Evolutionary conservation across 2,888 invertebrate genomes (phyloP).

Genomic region (Gonocerus acuteangulatus): DNA sequence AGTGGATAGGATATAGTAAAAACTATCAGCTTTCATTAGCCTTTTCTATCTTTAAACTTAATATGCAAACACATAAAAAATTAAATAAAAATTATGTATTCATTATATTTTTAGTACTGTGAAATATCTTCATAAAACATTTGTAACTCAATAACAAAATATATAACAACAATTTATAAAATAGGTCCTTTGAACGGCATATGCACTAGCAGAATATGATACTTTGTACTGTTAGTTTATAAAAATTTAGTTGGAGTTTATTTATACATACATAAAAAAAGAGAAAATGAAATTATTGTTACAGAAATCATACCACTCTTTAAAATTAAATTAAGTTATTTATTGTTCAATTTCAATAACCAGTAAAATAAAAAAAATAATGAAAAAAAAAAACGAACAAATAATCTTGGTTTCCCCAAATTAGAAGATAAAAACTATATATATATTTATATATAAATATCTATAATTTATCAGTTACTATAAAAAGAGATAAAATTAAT

Average conservation of each 20-base stretch:
- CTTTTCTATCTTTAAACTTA: constrained; percentile 23
- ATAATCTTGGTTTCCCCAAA: too few species aligned
- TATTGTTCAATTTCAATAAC: too few species aligned
- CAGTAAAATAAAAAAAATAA: too few species aligned
- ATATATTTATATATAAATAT: too few species aligned
- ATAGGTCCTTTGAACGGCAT: constrained; percentile 25
- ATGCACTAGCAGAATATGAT: constrained; percentile 22
- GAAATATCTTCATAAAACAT: constrained; percentile 27
- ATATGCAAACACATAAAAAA: constrained; percentile 22
- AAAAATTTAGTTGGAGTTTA: constrained; percentile 9
- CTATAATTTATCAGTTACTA: too few species aligned
- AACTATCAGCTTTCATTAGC: constrained; percentile 10
- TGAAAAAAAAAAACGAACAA: too few species aligned
- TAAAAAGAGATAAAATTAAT: too few species aligned
- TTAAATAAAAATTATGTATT: constrained; percentile 21
- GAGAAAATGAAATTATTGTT: constrained; percentile 15
- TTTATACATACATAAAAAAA: constrained; percentile 7
- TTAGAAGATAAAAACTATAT: too few species aligned
- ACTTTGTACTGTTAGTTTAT: constrained; percentile 24
- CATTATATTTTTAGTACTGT: constrained; percentile 18
- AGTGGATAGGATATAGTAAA: constrained; percentile 5
- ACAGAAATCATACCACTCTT: not conserved
- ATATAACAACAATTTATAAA: constrained; percentile 34
- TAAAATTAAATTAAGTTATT: too few species aligned
- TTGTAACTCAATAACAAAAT: constrained; percentile 34